Conservation (phyloP, 2,797 vertebrate genomes). For the Meda fulgida region DNA sequence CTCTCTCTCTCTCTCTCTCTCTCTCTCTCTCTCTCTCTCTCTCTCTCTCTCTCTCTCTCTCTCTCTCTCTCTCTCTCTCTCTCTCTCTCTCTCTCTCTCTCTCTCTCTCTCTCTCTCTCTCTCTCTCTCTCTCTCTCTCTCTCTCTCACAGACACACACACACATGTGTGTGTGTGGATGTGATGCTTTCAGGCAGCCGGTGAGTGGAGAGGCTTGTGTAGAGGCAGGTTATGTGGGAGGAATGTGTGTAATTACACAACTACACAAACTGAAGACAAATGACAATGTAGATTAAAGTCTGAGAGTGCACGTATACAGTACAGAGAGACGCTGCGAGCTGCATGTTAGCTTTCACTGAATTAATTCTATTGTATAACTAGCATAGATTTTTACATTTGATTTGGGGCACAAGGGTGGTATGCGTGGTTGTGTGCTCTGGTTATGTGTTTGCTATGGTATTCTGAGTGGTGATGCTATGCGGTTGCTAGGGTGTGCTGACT, state of each 20-base stretch:
- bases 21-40: neutral
- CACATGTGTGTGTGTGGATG: conserved; percentile 19
- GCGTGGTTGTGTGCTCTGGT: conserved; percentile 17
- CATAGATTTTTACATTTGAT: neutral
- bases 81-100: too few relatives aligned
- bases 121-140: neutral
- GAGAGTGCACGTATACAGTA: conserved; percentile 10
- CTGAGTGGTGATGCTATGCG: conserved; percentile 7
- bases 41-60: neutral
- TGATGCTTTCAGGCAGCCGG: conserved; percentile 48
- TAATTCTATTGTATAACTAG: neutral
- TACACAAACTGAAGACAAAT: conserved; percentile 49
- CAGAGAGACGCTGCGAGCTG: conserved; percentile 1
- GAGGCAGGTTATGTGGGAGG: conserved; percentile 70
- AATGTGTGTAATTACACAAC: conserved; percentile 60
- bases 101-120: too few relatives aligned
- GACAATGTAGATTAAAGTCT: conserved; percentile 39
- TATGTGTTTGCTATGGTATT: conserved; percentile 4
- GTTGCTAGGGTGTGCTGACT: conserved; percentile 21
- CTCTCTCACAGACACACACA: conserved; percentile 39
- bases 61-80: too few relatives aligned
- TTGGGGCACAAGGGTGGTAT: neutral
- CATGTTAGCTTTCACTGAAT: neutral
- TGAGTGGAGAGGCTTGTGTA: conserved; percentile 63
- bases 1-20: neutral